Percentiles rank a stretch among this genome's conserved stretches.
Conservation (phyloP, 1,140 invertebrate genomes). For the Linepithema humile region DNA sequence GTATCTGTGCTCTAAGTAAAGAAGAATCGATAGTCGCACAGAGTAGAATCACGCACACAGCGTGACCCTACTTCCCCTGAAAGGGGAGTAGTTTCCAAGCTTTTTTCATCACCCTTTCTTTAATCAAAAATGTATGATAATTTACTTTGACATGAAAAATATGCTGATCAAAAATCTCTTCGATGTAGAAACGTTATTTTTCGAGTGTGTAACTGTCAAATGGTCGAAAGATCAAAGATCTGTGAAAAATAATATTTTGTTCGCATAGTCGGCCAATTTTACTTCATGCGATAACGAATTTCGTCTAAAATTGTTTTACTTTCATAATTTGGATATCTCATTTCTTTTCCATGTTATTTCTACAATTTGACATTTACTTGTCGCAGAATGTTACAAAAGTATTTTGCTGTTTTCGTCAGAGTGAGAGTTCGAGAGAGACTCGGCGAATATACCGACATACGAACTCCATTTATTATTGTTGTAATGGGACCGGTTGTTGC, state of each 20-base stretch:
- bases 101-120: constrained; percentile 8
- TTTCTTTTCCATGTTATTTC: too few relatives aligned
- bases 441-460: constrained; percentile 1
- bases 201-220: neutral
- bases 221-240: neutral
- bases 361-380: neutral
- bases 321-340: too few relatives aligned
- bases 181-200: constrained; percentile 20
- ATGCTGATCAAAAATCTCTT: neutral
- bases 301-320: neutral
- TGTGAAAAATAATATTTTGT: neutral
- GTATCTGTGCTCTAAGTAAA: constrained; percentile 43
- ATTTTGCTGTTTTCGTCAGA: neutral
- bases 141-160: constrained; percentile 23
- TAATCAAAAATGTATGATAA: constrained; percentile 24
- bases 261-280: neutral
- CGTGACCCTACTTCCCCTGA: constrained; percentile 33
- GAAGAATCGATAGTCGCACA: constrained; percentile 44
- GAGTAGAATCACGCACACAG: constrained; percentile 31
- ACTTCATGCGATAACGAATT: too few relatives aligned
- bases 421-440: neutral
- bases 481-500: constrained; percentile 23
- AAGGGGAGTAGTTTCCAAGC: constrained; percentile 24
- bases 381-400: neutral
- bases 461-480: constrained; percentile 22